Conservation (phyloP, 2,888 invertebrate genomes). For the Abrostola tripartita region DNA sequence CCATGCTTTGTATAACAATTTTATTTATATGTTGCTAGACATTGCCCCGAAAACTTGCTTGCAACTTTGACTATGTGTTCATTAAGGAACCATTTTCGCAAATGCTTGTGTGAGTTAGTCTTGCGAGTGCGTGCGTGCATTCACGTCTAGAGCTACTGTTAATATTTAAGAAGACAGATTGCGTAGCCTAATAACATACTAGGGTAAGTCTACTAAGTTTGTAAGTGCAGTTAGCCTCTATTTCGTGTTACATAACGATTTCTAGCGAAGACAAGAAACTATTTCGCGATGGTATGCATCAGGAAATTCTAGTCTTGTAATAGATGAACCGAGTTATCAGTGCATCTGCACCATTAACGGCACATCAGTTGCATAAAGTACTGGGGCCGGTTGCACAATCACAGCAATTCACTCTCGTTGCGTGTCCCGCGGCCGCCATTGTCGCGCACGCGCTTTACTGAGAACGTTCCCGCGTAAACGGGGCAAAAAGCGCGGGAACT, state of each 20-base stretch:
- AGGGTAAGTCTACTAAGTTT: conserved; percentile 16
- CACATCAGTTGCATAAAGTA: conserved; percentile 82
- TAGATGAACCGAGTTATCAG: conserved; percentile 74
- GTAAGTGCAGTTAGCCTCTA: conserved; percentile 25
- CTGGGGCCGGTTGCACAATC: conserved; percentile 80
- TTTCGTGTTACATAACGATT: conserved; percentile 44
- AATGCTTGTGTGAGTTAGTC: no score
- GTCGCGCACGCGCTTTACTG: conserved; percentile 85
- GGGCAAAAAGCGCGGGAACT: conserved; percentile 87
- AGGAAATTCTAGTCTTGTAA: conserved; percentile 65
- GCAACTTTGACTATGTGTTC: no score
- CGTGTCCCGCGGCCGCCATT: conserved; percentile 75
- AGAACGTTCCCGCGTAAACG: conserved; percentile 86
- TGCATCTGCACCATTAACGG: conserved; percentile 80
- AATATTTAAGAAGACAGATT: not conserved
- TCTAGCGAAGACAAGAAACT: conserved; percentile 40
- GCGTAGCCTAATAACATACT: conserved; percentile 9
- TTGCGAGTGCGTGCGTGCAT: no score
- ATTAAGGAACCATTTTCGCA: no score
- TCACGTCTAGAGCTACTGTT: not conserved
- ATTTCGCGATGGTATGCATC: conserved; percentile 50
- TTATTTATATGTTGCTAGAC: not conserved
- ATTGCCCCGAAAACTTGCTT: no score
- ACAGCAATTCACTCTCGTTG: conserved; percentile 84
- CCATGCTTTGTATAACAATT: not conserved